A percentile compares a stretch with the other conserved stretches of the same genome.
These are phyloP conservation scores for Stichopus horrens DNA, from an alignment of 53 echinoderm and acorn worm species.

Conservation along the genomic window DNA sequence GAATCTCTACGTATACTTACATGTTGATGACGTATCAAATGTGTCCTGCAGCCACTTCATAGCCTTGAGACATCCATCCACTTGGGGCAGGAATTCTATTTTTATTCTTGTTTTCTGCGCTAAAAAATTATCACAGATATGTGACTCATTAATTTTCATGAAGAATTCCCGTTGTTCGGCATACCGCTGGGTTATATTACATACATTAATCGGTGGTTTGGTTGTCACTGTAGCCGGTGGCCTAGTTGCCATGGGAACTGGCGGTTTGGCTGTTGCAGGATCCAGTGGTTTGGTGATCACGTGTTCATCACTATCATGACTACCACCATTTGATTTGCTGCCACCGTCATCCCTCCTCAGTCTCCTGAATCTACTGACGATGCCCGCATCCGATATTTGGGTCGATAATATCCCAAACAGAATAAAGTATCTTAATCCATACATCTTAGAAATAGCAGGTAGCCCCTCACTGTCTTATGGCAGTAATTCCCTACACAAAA, in stretches of 20 bases:
- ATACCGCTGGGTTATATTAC: background rate
- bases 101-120: background rate
- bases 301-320: background rate
- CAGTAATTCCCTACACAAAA: no score
- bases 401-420: no score
- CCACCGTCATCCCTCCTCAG: background rate
- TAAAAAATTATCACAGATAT: background rate
- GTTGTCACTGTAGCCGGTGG: no score
- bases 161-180: background rate
- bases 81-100: background rate
- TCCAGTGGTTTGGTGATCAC: no score
- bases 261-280: no score
- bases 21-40: background rate
- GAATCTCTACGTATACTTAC: background rate
- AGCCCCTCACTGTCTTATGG: no score
- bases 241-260: no score
- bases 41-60: background rate
- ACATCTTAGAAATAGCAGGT: no score
- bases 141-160: background rate
- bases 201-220: background rate
- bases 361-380: background rate
- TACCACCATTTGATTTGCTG: background rate
- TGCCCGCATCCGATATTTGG: background rate
- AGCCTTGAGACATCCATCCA: background rate
- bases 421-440: no score